phyloP scores from a whole-genome alignment of 2,888 invertebrate species.

The Pterobdella sp. region DNA sequence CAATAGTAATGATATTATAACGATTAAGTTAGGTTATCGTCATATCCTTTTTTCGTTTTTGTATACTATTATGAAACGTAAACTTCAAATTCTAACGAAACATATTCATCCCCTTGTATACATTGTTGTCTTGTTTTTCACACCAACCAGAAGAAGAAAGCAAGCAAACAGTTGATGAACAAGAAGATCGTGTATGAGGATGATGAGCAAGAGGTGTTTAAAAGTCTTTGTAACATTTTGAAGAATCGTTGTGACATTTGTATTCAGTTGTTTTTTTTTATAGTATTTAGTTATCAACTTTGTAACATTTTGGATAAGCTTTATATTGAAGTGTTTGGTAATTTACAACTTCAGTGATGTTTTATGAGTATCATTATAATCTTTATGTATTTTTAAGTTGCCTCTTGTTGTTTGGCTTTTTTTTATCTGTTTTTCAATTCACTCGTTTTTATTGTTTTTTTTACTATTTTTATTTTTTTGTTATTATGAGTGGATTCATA shows the following conservation, averaged over 20 bases:
- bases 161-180: background rate
- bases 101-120: background rate
- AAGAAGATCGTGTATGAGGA: slow-evolving; percentile 18
- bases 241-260: background rate
- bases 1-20: too few species aligned
- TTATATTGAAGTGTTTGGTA: background rate
- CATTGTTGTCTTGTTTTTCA: background rate
- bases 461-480: too few species aligned
- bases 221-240: background rate
- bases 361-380: too few species aligned
- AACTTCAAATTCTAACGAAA: too few species aligned
- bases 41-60: background rate
- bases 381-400: too few species aligned
- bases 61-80: background rate
- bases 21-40: too few species aligned
- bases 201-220: background rate
- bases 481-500: too few species aligned
- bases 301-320: background rate
- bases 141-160: background rate
- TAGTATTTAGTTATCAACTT: background rate
- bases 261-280: background rate
- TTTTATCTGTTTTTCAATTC: too few species aligned
- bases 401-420: too few species aligned
- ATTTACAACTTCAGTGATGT: too few species aligned
- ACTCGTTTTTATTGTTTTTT: too few species aligned